Conservation (phyloP, 2,797 vertebrate genomes). For the Benthosema pterotum region DNA sequence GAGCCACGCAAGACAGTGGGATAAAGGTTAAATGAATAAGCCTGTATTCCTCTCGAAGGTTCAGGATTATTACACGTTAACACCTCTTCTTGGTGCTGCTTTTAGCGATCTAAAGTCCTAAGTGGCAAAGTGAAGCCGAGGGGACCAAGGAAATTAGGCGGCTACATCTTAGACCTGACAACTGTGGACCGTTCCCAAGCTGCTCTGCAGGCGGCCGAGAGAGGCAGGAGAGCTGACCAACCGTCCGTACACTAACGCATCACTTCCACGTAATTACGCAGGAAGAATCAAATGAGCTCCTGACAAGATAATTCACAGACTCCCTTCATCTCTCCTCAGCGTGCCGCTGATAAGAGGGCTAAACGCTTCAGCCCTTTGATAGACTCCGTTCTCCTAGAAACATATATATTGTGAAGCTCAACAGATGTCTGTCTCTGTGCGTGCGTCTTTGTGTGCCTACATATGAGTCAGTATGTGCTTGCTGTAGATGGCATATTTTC, state of each 20-base stretch:
- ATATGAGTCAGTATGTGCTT: no score
- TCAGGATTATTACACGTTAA: slow-evolving; percentile 9
- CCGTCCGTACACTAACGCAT: slow-evolving; percentile 64
- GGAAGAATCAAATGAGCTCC: slow-evolving; percentile 77
- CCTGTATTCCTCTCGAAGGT: slow-evolving; percentile 13
- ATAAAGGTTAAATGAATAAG: no score
- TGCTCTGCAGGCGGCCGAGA: slow-evolving; percentile 38
- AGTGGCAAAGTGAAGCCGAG: slow-evolving; percentile 45
- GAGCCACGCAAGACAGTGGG: slow-evolving; percentile 4
- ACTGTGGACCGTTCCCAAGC: slow-evolving; percentile 49
- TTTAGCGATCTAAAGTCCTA: slow-evolving; percentile 41
- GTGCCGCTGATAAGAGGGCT: slow-evolving; percentile 55
- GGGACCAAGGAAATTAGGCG: neutral
- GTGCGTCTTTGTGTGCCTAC: no score
- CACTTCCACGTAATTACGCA: slow-evolving; percentile 75
- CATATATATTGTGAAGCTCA: slow-evolving; percentile 33
- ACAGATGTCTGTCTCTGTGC: no score
- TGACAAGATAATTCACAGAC: slow-evolving; percentile 77
- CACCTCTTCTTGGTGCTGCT: slow-evolving; percentile 14
- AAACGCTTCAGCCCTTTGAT: slow-evolving; percentile 53
- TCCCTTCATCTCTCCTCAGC: slow-evolving; percentile 47
- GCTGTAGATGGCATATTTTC: no score
- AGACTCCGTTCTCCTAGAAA: slow-evolving; percentile 45
- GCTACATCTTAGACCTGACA: slow-evolving; percentile 60
- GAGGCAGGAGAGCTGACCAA: slow-evolving; percentile 29